Percentiles rank a stretch among this genome's conserved stretches.
Conservation (phyloP, 1,140 invertebrate species). For the Sarcophaga peregrina region DNA sequence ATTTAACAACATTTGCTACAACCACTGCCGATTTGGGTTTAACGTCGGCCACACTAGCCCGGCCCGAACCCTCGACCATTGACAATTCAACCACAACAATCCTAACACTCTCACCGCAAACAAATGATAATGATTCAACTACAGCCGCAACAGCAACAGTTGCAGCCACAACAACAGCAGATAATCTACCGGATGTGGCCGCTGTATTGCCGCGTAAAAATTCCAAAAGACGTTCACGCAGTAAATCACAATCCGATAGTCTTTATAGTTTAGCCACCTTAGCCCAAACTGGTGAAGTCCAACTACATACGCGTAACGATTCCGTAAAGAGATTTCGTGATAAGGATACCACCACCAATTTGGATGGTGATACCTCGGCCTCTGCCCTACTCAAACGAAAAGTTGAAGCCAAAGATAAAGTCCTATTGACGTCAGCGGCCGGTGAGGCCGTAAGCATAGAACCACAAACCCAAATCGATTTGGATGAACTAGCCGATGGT, state of each 20-base stretch:
- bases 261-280: slow-evolving; percentile 43
- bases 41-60: slow-evolving; percentile 33
- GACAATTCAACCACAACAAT: slow-evolving; percentile 40
- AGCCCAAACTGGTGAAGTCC: slow-evolving; percentile 37
- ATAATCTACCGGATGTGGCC: slow-evolving; percentile 33
- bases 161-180: no score
- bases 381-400: slow-evolving; percentile 28
- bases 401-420: slow-evolving; percentile 9
- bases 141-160: no score
- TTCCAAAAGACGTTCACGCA: slow-evolving; percentile 41
- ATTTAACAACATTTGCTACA: not conserved
- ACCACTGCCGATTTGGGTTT: slow-evolving; percentile 36
- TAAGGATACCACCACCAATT: slow-evolving; percentile 49
- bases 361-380: slow-evolving; percentile 46
- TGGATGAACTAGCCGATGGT: not conserved
- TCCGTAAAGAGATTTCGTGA: slow-evolving; percentile 43
- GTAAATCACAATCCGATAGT: slow-evolving; percentile 39
- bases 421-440: slow-evolving; percentile 34
- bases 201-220: slow-evolving; percentile 17
- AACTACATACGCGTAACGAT: slow-evolving; percentile 32
- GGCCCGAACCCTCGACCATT: slow-evolving; percentile 25
- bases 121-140: not conserved
- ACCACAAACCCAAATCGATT: not conserved
- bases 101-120: slow-evolving; percentile 3
- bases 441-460: not conserved